Conservation (phyloP, 2,888 invertebrate species). For the Drosophila yooni region DNA sequence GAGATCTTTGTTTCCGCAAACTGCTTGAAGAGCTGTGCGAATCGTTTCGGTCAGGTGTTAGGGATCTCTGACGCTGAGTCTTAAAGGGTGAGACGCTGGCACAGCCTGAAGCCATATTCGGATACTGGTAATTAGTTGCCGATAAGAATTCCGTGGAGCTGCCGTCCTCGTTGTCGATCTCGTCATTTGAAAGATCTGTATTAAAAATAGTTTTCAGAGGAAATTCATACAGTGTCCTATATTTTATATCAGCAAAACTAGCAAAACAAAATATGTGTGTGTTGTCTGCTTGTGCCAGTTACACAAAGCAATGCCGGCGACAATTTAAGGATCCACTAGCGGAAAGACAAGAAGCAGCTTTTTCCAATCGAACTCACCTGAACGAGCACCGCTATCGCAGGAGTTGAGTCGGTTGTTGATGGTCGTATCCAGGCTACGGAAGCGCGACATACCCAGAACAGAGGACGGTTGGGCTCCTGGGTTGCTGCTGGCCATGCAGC, state of each 20-base stretch:
- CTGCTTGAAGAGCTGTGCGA: conserved; percentile 84
- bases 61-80: conserved; percentile 83
- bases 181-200: conserved; percentile 86
- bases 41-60: conserved; percentile 84
- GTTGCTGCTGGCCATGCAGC: conserved; percentile 66
- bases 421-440: conserved; percentile 88
- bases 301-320: neutral
- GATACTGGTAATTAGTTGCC: conserved; percentile 79
- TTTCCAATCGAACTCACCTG: conserved; percentile 75
- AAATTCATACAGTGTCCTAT: neutral
- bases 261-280: too few species aligned
- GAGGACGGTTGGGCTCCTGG: conserved; percentile 31
- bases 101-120: conserved; percentile 46
- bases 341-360: neutral
- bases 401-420: conserved; percentile 85
- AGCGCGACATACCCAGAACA: conserved; percentile 86
- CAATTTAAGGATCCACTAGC: neutral
- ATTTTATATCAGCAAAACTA: neutral
- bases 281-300: neutral
- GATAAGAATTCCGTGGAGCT: conserved; percentile 83
- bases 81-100: conserved; percentile 80
- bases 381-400: conserved; percentile 86
- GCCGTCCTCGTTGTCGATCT: conserved; percentile 86
- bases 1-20: conserved; percentile 83
- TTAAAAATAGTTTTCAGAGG: neutral